These are phyloP conservation scores for Thysanoteuthis rhombus DNA, from an alignment of 2,888 invertebrate species.

Conservation along the genomic window DNA sequence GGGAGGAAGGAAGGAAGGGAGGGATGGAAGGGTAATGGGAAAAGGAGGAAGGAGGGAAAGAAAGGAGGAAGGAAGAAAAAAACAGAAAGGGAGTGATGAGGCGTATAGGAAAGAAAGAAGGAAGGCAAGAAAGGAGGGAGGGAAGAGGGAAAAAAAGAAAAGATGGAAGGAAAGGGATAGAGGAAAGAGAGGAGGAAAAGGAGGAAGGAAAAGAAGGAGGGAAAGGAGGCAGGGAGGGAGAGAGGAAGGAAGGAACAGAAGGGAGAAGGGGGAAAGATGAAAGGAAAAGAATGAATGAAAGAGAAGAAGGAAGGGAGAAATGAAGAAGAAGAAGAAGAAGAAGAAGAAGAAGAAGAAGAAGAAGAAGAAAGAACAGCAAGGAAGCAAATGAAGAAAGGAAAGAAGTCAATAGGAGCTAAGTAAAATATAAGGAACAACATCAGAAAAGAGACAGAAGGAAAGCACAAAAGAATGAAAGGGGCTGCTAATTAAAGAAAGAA, in stretches of 20 bases:
- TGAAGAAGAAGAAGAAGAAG: neutral
- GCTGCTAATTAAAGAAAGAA: too few species aligned
- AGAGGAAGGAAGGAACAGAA: neutral
- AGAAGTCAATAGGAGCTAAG: neutral
- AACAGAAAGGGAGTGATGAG: neutral
- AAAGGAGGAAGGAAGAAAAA: neutral
- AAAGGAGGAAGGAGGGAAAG: neutral
- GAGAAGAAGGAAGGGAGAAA: neutral
- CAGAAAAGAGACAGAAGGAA: too few species aligned
- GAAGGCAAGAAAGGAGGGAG: neutral
- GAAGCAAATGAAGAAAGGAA: neutral
- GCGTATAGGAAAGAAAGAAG: neutral
- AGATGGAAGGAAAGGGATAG: accelerated
- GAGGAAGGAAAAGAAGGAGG: neutral
- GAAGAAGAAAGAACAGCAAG: neutral
- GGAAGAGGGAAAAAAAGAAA: neutral
- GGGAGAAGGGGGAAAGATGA: neutral
- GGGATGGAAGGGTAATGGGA: neutral
- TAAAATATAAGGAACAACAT: too few species aligned
- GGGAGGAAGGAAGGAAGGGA: neutral
- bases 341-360: neutral
- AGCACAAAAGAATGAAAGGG: neutral
- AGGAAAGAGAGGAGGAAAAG: neutral
- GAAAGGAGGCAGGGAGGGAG: accelerated
- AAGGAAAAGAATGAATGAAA: neutral